Conservation (phyloP, 2,888 invertebrate genomes). For the Teleiodes luculella region DNA sequence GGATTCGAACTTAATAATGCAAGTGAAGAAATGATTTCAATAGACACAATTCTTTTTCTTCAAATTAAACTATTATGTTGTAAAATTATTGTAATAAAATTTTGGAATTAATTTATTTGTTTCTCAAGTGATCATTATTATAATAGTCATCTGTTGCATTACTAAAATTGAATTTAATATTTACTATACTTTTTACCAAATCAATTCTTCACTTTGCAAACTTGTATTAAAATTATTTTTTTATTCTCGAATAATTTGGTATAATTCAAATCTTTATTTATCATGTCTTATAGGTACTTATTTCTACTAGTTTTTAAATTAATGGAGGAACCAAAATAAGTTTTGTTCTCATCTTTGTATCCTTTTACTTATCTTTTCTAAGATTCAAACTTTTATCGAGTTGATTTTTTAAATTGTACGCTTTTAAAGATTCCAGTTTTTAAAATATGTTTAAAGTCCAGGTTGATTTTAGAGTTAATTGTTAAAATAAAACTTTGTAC, state of each 20-base stretch:
- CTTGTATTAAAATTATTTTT: conserved; percentile 2
- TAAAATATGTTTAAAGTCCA: conserved; percentile 36
- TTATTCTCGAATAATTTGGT: conserved; percentile 28
- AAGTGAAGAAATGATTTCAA: not conserved
- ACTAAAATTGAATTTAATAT: no score
- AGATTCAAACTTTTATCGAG: conserved; percentile 24
- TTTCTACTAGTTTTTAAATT: conserved; percentile 35
- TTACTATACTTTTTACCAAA: not conserved
- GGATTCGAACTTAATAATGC: not conserved
- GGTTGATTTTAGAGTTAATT: conserved; percentile 58
- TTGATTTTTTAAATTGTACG: conserved; percentile 39
- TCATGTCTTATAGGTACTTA: conserved; percentile 26
- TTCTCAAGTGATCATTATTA: no score
- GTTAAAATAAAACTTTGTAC: conserved; percentile 60
- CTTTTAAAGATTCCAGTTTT: conserved; percentile 40
- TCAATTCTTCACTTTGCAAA: no score
- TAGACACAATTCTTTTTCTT: no score
- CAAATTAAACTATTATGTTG: no score
- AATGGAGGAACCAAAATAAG: conserved; percentile 43
- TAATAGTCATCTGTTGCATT: no score
- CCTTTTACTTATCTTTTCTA: conserved; percentile 29
- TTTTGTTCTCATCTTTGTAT: conserved; percentile 17
- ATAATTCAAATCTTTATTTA: conserved; percentile 31
- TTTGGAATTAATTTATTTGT: not conserved
- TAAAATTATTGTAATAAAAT: not conserved